Conservation (phyloP, 2,797 vertebrate species). For the Epinephelus malabaricus region DNA sequence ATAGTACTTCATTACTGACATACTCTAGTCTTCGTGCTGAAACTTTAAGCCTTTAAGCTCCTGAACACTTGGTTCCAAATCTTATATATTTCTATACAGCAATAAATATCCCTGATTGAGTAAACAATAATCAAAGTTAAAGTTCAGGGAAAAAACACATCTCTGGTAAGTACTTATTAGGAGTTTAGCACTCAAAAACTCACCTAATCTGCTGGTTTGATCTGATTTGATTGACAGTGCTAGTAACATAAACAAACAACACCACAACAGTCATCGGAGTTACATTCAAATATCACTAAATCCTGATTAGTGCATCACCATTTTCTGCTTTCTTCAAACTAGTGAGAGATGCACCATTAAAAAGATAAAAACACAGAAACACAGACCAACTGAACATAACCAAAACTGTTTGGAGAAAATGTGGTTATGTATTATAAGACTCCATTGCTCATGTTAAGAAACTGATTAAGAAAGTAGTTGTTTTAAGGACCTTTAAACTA, state of each 20-base stretch:
- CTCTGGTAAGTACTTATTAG: too few species aligned
- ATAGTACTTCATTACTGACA: neutral
- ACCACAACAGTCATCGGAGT: neutral
- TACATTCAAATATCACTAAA: neutral
- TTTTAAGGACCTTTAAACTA: neutral
- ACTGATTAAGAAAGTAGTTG: neutral
- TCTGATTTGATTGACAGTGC: conserved; percentile 1
- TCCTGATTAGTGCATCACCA: neutral
- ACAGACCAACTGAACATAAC: neutral
- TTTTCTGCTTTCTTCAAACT: neutral
- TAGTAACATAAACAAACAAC: neutral
- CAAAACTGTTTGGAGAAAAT: neutral
- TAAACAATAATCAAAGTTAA: neutral
- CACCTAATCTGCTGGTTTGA: neutral
- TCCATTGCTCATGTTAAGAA: neutral
- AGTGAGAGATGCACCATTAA: neutral
- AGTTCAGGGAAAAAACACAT: neutral
- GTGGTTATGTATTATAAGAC: neutral
- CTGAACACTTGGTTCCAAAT: neutral
- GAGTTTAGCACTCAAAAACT: neutral
- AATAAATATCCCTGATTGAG: neutral
- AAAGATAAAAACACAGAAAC: neutral
- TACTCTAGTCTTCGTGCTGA: neutral
- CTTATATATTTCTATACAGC: neutral
- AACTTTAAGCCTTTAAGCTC: neutral